These are phyloP conservation scores for Cecropterus lyciades DNA, from an alignment of 1,140 invertebrate species.

Conservation along the genomic window DNA sequence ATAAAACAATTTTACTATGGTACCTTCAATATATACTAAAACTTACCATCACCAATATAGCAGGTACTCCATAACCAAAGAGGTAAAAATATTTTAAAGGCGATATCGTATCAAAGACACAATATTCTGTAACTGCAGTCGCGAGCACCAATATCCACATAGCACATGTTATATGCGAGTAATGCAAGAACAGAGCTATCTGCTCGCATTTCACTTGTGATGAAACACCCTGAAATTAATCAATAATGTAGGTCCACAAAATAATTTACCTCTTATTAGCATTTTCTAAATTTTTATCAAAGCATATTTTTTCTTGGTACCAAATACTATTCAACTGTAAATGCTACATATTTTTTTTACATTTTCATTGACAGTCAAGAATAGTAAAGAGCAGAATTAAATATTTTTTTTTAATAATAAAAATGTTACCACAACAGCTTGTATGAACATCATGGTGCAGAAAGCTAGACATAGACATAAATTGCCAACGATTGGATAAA, in stretches of 20 bases:
- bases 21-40: no score
- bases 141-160: constrained; percentile 86
- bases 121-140: constrained; percentile 70
- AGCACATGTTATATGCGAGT: constrained; percentile 87
- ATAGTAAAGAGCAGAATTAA: no score
- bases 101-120: constrained; percentile 60
- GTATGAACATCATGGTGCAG: constrained; percentile 75
- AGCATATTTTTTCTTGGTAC: no score
- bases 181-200: constrained; percentile 87
- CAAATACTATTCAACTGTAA: no score
- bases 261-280: no score
- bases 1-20: no score
- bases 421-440: constrained; percentile 70
- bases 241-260: no score
- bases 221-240: constrained; percentile 83
- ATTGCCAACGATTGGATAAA: constrained; percentile 80
- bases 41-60: constrained; percentile 85
- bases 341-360: no score
- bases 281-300: no score
- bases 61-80: constrained; percentile 84
- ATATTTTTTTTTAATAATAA: background rate
- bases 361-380: no score
- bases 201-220: constrained; percentile 85
- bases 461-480: constrained; percentile 71
- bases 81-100: constrained; percentile 82